Evolutionary conservation across 2,797 vertebrate species (phyloP).

Genomic region (Kryptopterus vitreolus): DNA sequence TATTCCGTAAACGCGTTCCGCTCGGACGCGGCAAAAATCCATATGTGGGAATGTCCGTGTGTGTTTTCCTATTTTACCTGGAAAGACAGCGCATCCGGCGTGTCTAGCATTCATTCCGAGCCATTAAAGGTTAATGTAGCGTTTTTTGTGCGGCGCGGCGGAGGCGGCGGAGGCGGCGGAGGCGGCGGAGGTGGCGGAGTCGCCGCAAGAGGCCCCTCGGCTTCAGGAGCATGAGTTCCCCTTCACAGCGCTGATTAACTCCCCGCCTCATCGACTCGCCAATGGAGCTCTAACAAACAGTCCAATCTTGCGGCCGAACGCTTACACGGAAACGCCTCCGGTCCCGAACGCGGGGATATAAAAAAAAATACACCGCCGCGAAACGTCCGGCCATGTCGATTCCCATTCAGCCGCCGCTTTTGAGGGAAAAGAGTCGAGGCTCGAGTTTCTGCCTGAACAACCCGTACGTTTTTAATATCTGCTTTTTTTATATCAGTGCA

Average conservation of each 20-base stretch:
- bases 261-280: constrained; percentile 29
- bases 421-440: neutral
- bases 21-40: too few species aligned
- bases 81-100: neutral
- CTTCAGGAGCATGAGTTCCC: constrained; percentile 19
- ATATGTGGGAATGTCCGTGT: too few species aligned
- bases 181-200: constrained; percentile 15
- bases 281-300: constrained; percentile 35
- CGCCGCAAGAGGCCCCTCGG: constrained; percentile 11
- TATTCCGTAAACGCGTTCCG: neutral
- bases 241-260: constrained; percentile 39
- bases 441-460: neutral
- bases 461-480: neutral
- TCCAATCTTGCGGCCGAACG: neutral
- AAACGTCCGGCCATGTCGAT: too few species aligned
- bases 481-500: constrained; percentile 1
- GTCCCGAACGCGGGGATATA: neutral
- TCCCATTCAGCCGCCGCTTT: neutral
- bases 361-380: too few species aligned
- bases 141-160: constrained; percentile 16
- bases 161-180: constrained; percentile 6
- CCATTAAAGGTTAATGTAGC: constrained; percentile 44
- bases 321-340: constrained; percentile 9
- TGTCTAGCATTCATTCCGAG: constrained; percentile 22
- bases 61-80: constrained; percentile 21